Conservation (phyloP, 2,888 invertebrate genomes). For the Hesperia comma region DNA sequence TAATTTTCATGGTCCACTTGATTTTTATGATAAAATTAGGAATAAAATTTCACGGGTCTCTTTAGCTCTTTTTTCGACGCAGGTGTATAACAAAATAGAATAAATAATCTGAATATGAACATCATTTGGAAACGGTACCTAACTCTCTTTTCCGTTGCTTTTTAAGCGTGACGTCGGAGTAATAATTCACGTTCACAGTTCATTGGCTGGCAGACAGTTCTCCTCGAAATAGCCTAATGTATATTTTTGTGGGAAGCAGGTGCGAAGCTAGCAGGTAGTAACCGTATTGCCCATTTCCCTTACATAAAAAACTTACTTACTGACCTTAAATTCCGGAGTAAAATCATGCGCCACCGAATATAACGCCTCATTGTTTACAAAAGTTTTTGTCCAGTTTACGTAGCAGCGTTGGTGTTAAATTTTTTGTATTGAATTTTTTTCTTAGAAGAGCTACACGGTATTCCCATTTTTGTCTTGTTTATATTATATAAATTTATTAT, state of each 20-base stretch:
- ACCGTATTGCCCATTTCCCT: slow-evolving; percentile 68
- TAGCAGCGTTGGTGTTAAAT: slow-evolving; percentile 13
- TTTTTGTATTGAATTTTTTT: slow-evolving; percentile 31
- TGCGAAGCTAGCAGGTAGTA: slow-evolving; percentile 53
- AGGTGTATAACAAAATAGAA: no score
- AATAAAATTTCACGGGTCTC: no score
- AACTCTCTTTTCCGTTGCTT: slow-evolving; percentile 37
- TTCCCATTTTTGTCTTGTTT: slow-evolving; percentile 56
- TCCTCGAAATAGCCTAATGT: slow-evolving; percentile 56
- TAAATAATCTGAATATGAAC: no score
- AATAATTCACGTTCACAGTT: slow-evolving; percentile 65
- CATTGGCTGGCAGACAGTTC: slow-evolving; percentile 54
- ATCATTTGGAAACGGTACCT: slow-evolving; percentile 24
- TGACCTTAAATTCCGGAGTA: slow-evolving; percentile 55
- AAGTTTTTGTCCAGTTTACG: slow-evolving; percentile 26
- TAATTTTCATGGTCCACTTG: no score
- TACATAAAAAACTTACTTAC: slow-evolving; percentile 50
- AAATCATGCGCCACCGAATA: slow-evolving; percentile 53
- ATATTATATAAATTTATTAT: slow-evolving; percentile 61
- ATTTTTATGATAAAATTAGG: no score
- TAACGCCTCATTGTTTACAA: slow-evolving; percentile 28
- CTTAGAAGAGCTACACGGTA: slow-evolving; percentile 22
- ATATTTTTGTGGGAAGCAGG: slow-evolving; percentile 76
- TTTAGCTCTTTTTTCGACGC: no score
- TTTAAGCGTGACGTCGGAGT: slow-evolving; percentile 54